Conservation (phyloP, 2,888 invertebrate species). For the Drosophila phalerata region DNA sequence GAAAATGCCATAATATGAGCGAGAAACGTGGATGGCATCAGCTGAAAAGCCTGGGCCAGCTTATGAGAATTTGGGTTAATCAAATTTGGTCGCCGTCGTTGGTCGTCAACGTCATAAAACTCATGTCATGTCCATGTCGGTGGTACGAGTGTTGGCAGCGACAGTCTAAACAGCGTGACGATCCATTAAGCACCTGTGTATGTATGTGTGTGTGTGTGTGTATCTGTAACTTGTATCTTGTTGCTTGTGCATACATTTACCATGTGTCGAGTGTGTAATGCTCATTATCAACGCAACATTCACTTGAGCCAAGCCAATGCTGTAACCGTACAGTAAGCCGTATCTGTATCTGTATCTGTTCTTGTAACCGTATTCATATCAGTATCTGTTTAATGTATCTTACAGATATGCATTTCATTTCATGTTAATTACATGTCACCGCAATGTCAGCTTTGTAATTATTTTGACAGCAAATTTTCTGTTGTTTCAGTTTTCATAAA, state of each 20-base stretch:
- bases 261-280: conserved; percentile 60
- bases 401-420: conserved; percentile 70
- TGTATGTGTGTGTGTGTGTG: conserved; percentile 1
- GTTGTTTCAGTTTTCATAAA: conserved; percentile 61
- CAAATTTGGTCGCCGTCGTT: conserved; percentile 64
- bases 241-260: conserved; percentile 62
- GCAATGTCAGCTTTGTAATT: conserved; percentile 70
- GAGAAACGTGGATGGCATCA: conserved; percentile 29
- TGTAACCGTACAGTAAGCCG: conserved; percentile 7
- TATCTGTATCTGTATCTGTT: conserved; percentile 18
- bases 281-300: conserved; percentile 57
- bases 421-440: conserved; percentile 75
- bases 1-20: conserved; percentile 55
- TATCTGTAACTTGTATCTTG: conserved; percentile 43
- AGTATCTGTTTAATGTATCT: conserved; percentile 42
- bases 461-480: conserved; percentile 72
- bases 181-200: conserved; percentile 70
- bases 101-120: conserved; percentile 55
- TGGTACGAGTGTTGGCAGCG: conserved; percentile 10
- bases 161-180: conserved; percentile 24
- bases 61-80: conserved; percentile 71
- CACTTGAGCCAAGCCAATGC: conserved; percentile 19
- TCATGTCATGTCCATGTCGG: conserved; percentile 48
- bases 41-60: conserved; percentile 39
- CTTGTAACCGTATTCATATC: conserved; percentile 10